Evolutionary conservation across 53 echinoderm and acorn worm genomes (phyloP), one percentile per base, ranked within the genome.

Genomic region (Echinarachnius parma): DNA sequence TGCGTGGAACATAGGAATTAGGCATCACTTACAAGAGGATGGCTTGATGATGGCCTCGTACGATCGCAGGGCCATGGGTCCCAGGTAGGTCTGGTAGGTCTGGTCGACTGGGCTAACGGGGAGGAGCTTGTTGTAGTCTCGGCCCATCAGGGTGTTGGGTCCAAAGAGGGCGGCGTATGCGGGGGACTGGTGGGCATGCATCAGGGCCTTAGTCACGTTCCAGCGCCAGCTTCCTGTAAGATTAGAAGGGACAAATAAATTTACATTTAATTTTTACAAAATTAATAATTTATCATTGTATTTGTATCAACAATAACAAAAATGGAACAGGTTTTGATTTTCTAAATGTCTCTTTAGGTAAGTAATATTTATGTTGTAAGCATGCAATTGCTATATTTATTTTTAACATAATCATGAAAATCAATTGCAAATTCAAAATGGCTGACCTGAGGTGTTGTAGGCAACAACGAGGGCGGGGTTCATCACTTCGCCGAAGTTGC

Each of bases 21-120:
- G n/a, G n/a, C n/a, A 24, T 28, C 31, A 13, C 94, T 86, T 66
- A 94, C 94, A 83, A 47, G 83, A 62, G 7, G 94, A 94, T 63
- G 94, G 84, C 68, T 94, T 94, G 82, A 84, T 48, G 61, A 94
- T 62, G 48, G 94, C 94, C 58, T 94, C 94, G 42, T 87, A 83
- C 15, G 94, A 86, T 31, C 90, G 85, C n/a, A 90, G 83, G 46
- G 87, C 57, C 81, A 78, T 87, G 19, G 90, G 64, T 78, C 87
- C 87, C 16, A 94, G 82, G 77, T 66, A 89, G 28, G 79, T 56
- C 49, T 83, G 81, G 67, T 94, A 72, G 67, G 87, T 84, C 69
- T 94, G 94, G 59, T 90, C 75, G 32, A 94, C 61, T 8, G 81
- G 81, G 16, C 77, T 48, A 24, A 94, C 77, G 25, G 94, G 94